Evolutionary conservation across 2,113 vertebrate genomes (phyloP).

Genomic region (Arenaria interpres): DNA sequence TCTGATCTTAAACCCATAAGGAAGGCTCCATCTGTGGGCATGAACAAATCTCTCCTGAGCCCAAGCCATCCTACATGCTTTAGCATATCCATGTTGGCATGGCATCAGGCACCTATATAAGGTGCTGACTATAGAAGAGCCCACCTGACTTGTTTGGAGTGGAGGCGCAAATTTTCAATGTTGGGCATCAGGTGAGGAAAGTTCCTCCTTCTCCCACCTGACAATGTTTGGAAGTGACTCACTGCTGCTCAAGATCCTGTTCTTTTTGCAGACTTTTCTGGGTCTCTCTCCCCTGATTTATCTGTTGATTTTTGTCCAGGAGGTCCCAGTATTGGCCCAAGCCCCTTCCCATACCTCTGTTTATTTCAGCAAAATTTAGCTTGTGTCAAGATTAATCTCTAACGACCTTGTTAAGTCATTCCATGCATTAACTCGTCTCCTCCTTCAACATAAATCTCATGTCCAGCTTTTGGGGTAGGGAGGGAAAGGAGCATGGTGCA

Average conservation of each 20-base stretch:
- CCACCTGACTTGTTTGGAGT: neutral
- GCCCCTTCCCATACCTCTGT: neutral
- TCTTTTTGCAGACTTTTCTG: neutral
- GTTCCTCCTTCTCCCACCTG: neutral
- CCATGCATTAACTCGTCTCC: neutral
- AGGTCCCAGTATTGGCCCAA: neutral
- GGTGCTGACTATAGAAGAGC: neutral
- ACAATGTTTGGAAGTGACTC: neutral
- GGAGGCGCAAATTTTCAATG: neutral
- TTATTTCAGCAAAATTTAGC: neutral
- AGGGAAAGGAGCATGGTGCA: neutral
- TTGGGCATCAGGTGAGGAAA: accelerated
- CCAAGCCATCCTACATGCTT: neutral
- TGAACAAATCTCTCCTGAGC: neutral
- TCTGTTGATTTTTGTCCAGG: neutral
- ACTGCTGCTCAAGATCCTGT: neutral
- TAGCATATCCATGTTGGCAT: accelerated
- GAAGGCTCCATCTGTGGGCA: neutral
- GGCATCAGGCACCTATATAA: neutral
- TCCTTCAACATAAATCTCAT: neutral
- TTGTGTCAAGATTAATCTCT: neutral
- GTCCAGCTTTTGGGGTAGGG: neutral
- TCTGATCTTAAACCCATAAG: neutral
- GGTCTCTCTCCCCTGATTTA: neutral
- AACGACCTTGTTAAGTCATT: neutral